These are phyloP conservation scores for Macrophya annulata DNA, from an alignment of 2,888 invertebrate genomes.

Conservation along the genomic window DNA sequence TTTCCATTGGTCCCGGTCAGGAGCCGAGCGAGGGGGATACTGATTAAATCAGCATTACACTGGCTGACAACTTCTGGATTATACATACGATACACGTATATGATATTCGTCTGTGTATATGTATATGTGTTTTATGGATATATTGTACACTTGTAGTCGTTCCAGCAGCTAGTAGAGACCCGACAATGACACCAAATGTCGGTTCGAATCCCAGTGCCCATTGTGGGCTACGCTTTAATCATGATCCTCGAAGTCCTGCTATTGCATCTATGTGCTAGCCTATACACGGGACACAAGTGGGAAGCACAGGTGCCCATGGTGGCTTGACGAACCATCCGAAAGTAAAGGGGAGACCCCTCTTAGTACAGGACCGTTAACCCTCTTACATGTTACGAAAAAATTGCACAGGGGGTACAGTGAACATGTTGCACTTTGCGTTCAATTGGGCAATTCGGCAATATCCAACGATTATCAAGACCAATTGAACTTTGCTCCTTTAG, in stretches of 20 bases:
- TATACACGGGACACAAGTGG: constrained; percentile 60
- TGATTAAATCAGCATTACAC: constrained; percentile 79
- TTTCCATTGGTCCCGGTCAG: background rate
- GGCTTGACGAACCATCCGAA: constrained; percentile 1
- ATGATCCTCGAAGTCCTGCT: constrained; percentile 60
- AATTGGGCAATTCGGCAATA: constrained; percentile 64
- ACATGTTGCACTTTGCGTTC: constrained; percentile 75
- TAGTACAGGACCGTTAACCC: background rate
- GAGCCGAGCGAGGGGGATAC: constrained; percentile 63
- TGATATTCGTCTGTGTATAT: background rate
- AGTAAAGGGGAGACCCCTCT: background rate
- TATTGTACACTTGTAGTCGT: background rate
- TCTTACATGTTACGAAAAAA: background rate
- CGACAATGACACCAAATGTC: constrained; percentile 78
- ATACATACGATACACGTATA: background rate
- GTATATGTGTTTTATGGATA: background rate
- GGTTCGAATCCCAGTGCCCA: constrained; percentile 62
- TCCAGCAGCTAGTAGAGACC: background rate
- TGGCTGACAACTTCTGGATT: constrained; percentile 63
- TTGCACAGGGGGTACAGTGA: constrained; percentile 56
- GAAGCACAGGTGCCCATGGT: constrained; percentile 64
- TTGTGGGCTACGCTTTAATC: constrained; percentile 69
- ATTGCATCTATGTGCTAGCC: no score
- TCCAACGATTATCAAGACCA: background rate
- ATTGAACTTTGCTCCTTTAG: background rate